Conservation (phyloP, 2,888 invertebrate species). For the Syrista parreyssii region DNA sequence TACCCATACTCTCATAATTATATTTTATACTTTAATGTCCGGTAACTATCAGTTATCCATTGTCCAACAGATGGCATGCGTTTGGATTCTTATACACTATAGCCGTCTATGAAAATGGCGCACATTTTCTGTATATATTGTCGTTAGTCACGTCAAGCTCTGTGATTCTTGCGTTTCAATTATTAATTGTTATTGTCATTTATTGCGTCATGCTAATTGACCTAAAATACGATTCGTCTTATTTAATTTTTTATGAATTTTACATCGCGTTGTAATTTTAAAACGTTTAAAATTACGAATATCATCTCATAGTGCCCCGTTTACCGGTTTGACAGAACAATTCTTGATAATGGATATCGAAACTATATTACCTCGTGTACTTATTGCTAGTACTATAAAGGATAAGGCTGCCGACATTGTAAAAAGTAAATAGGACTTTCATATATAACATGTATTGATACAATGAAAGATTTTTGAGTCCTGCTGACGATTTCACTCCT, state of each 20-base stretch:
- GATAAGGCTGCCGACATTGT: constrained; percentile 53
- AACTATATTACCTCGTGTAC: constrained; percentile 44
- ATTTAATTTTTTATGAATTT: not conserved
- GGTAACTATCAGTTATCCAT: not conserved
- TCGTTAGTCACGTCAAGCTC: not conserved
- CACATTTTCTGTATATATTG: not conserved
- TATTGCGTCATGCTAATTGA: not conserved
- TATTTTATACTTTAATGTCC: not conserved
- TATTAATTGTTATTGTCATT: not conserved
- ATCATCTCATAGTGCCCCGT: not conserved
- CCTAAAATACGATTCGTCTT: not conserved
- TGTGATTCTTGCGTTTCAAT: not conserved
- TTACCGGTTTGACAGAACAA: constrained; percentile 11
- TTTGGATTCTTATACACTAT: not conserved
- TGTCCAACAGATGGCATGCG: not conserved
- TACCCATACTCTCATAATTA: not conserved
- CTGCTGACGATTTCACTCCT: not conserved
- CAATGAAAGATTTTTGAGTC: not conserved
- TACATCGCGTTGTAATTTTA: not conserved
- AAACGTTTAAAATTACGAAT: not conserved
- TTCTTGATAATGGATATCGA: constrained; percentile 38
- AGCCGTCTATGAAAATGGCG: not conserved
- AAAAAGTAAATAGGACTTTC: constrained; percentile 44
- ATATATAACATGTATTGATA: not conserved
- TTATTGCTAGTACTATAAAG: constrained; percentile 48